Evolutionary conservation across 2,888 invertebrate species (phyloP).

Genomic region (Torymus aiolomorphi): DNA sequence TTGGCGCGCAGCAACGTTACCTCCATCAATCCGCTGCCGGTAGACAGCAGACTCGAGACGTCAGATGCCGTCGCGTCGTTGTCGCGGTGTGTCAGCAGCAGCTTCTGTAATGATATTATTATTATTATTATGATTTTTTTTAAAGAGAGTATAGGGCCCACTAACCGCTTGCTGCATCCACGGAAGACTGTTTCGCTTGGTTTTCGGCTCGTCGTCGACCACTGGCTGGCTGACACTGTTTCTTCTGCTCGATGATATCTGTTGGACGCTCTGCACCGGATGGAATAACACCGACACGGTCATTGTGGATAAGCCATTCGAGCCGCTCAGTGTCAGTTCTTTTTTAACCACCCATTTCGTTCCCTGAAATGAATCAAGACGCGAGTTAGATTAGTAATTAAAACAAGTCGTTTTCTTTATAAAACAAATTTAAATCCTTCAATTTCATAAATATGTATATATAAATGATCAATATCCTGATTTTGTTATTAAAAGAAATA

Average conservation of each 20-base stretch:
- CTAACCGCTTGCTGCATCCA: constrained; percentile 75
- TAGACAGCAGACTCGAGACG: constrained; percentile 72
- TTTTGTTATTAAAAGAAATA: too few species aligned
- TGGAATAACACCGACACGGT: constrained; percentile 77
- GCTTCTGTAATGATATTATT: constrained; percentile 64
- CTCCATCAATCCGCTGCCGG: constrained; percentile 76
- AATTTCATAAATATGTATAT: too few species aligned
- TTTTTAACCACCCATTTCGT: constrained; percentile 69
- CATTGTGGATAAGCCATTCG: constrained; percentile 71
- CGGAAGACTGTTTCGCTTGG: constrained; percentile 72
- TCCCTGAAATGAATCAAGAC: constrained; percentile 60
- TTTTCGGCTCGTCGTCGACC: constrained; percentile 69
- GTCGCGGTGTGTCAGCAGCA: constrained; percentile 70
- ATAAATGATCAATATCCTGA: too few species aligned
- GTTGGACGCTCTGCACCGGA: constrained; percentile 73
- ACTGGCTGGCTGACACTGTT: constrained; percentile 65
- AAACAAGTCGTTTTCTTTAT: too few species aligned
- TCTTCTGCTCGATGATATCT: constrained; percentile 65
- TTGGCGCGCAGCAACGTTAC: constrained; percentile 76
- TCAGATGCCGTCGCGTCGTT: constrained; percentile 69
- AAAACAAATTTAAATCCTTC: too few species aligned
- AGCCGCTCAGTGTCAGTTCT: constrained; percentile 69
- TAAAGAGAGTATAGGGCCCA: constrained; percentile 16
- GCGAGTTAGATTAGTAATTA: too few species aligned
- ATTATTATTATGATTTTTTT: neutral